phyloP scores from a whole-genome alignment of 2,888 invertebrate species.

The Meliscaeva auricollis region DNA sequence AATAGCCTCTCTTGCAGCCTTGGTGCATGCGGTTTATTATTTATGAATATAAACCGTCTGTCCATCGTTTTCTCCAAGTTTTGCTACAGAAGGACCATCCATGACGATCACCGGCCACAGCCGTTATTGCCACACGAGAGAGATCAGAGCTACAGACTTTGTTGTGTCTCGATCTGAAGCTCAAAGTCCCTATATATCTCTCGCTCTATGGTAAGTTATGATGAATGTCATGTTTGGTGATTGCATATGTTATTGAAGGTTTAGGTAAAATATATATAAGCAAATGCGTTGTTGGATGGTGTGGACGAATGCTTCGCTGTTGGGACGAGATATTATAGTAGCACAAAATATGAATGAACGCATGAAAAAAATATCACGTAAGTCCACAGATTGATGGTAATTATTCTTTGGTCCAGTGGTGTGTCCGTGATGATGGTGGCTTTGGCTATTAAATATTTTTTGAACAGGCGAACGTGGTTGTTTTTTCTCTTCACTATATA shows the following conservation, averaged over 20 bases:
- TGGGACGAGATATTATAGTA: slow-evolving; percentile 51
- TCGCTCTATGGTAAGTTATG: slow-evolving; percentile 69
- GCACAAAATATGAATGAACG: slow-evolving; percentile 65
- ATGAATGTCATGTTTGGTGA: slow-evolving; percentile 76
- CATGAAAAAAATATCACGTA: slow-evolving; percentile 70
- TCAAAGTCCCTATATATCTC: no score
- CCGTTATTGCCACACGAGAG: neutral
- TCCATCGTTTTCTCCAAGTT: slow-evolving; percentile 42
- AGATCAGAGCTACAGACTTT: neutral
- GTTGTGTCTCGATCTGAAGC: slow-evolving; percentile 16
- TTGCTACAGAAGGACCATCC: slow-evolving; percentile 52
- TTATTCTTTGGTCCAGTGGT: slow-evolving; percentile 54
- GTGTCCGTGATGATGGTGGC: slow-evolving; percentile 55
- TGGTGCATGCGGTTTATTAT: slow-evolving; percentile 74
- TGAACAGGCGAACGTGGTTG: slow-evolving; percentile 51
- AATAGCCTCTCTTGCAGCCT: slow-evolving; percentile 49
- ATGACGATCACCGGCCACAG: neutral
- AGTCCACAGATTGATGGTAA: slow-evolving; percentile 75
- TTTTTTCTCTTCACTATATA: neutral
- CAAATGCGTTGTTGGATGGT: slow-evolving; percentile 51
- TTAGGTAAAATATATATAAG: slow-evolving; percentile 56
- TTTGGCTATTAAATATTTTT: slow-evolving; percentile 45
- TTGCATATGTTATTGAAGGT: slow-evolving; percentile 70
- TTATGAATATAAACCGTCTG: slow-evolving; percentile 74
- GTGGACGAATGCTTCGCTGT: no score